These are phyloP conservation scores for Orthosia gracilis DNA, from an alignment of 2,888 invertebrate genomes.

Conservation along the genomic window DNA sequence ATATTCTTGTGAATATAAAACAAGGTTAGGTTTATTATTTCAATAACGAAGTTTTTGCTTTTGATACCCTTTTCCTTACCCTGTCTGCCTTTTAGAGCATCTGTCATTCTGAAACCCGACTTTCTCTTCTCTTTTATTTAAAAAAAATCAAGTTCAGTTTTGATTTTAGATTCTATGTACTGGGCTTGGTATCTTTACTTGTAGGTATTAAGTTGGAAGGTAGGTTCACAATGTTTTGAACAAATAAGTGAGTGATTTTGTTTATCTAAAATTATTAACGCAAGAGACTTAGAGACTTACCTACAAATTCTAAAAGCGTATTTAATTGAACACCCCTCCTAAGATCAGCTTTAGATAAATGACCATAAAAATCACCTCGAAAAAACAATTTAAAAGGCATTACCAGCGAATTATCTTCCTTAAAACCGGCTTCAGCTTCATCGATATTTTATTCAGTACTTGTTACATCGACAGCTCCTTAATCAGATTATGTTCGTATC, in stretches of 20 bases:
- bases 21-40: constrained; percentile 1
- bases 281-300: neutral
- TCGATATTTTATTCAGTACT: constrained; percentile 53
- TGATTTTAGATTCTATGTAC: neutral
- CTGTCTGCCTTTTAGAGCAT: neutral
- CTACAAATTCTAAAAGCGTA: neutral
- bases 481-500: constrained; percentile 69
- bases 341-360: constrained; percentile 19
- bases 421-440: constrained; percentile 31
- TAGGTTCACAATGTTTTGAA: neutral
- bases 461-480: constrained; percentile 44
- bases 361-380: constrained; percentile 17
- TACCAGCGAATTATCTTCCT: constrained; percentile 37
- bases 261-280: neutral
- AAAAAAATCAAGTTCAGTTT: neutral
- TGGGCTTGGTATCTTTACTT: neutral
- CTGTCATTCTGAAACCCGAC: neutral
- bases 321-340: neutral
- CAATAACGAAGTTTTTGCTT: neutral
- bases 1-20: constrained; percentile 18
- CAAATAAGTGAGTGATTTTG: neutral
- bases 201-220: neutral
- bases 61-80: neutral
- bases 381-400: constrained; percentile 39
- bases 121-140: neutral